Evolutionary conservation across 2,113 vertebrate species (phyloP).

Genomic region (Cynoglossus semilaevis): DNA sequence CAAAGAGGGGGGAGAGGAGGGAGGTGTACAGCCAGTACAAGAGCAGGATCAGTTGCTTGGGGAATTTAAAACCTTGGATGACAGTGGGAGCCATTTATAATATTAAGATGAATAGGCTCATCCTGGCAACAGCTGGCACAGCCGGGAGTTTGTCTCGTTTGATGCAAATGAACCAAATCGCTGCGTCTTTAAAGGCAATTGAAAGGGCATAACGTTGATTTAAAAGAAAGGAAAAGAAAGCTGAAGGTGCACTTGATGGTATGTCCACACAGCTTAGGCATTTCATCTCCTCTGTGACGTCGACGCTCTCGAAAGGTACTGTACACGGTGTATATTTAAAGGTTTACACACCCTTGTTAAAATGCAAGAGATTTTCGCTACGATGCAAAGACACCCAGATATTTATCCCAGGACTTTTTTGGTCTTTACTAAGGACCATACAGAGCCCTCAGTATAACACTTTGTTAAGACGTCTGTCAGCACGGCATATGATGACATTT

Average conservation of each 20-base stretch:
- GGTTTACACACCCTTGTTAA: no score
- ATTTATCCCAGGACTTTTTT: no score
- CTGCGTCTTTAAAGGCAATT: constrained; percentile 32
- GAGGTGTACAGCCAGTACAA: constrained; percentile 65
- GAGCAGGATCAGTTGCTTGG: constrained; percentile 67
- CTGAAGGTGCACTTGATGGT: not conserved
- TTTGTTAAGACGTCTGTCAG: no score
- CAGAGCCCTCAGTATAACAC: no score
- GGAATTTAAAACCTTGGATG: constrained; percentile 78
- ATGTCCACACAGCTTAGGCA: not conserved
- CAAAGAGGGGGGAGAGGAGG: constrained; percentile 27
- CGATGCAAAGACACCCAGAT: no score
- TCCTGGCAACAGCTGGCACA: constrained; percentile 49
- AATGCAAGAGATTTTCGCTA: no score
- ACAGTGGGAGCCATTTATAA: constrained; percentile 74
- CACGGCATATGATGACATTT: no score
- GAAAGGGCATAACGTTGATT: constrained; percentile 17
- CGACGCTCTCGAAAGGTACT: not conserved
- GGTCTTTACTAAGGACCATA: no score
- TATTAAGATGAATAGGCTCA: constrained; percentile 72
- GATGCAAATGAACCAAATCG: constrained; percentile 68
- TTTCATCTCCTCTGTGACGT: not conserved
- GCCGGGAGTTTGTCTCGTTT: constrained; percentile 64
- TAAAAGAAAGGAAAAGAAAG: not conserved
- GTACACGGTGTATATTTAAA: no score